phyloP scores from a whole-genome alignment of 2,797 vertebrate species.

The Pangasius macronema region DNA sequence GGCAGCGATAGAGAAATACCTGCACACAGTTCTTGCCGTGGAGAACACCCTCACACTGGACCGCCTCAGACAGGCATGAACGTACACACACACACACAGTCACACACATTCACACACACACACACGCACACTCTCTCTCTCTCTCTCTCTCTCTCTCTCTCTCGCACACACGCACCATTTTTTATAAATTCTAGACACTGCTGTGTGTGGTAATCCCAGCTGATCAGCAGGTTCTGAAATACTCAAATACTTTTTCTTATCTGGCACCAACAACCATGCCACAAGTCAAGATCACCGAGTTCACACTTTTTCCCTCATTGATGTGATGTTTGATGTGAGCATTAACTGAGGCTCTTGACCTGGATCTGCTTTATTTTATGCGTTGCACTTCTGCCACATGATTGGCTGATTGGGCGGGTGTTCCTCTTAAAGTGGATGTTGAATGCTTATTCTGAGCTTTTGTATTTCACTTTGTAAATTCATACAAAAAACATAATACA shows the following conservation, averaged over 20 bases:
- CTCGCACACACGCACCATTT: background rate
- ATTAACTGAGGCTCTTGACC: too few relatives aligned
- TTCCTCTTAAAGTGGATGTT: background rate
- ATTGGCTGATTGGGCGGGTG: too few relatives aligned
- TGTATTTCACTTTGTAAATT: background rate
- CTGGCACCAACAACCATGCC: background rate
- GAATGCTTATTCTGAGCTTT: background rate
- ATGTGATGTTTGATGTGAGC: too few relatives aligned
- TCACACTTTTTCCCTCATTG: too few relatives aligned
- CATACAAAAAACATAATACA: background rate
- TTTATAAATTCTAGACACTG: too few relatives aligned
- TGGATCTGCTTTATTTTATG: too few relatives aligned
- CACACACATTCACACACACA: background rate
- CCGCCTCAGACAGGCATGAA: constrained; percentile 87
- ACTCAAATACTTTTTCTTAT: too few relatives aligned
- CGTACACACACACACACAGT: background rate
- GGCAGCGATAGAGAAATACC: constrained; percentile 92
- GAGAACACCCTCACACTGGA: constrained; percentile 96
- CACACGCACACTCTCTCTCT: background rate
- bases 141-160: too few relatives aligned
- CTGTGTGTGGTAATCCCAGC: too few relatives aligned
- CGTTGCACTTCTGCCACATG: too few relatives aligned
- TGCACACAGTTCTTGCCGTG: constrained; percentile 91
- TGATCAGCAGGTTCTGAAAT: too few relatives aligned
- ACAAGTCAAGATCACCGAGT: background rate